A percentile compares a stretch with the other conserved stretches of the same genome.
These are phyloP conservation scores for Andrena chrysosceles DNA, from an alignment of 2,888 invertebrate genomes.

Conservation along the genomic window DNA sequence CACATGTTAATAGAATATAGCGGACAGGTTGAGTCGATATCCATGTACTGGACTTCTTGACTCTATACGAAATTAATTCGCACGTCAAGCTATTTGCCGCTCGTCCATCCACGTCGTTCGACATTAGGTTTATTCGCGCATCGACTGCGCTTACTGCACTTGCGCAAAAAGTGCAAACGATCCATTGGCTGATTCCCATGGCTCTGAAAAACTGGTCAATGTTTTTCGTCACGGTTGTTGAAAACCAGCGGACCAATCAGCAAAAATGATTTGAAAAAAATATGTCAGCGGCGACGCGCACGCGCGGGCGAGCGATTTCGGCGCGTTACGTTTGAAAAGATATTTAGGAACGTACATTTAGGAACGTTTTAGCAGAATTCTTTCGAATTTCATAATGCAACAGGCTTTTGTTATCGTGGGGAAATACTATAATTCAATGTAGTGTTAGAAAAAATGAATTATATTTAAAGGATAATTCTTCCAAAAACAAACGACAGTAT, in stretches of 20 bases:
- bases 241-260: conserved; percentile 23
- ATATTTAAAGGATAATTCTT: too few relatives aligned
- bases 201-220: conserved; percentile 21
- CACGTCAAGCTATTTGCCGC: conserved; percentile 57
- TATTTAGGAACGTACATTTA: too few relatives aligned
- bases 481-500: too few relatives aligned
- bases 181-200: conserved; percentile 50
- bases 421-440: too few relatives aligned
- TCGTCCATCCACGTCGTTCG: conserved; percentile 67
- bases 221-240: conserved; percentile 18
- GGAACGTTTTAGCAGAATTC: too few relatives aligned
- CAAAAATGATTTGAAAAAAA: conserved; percentile 18
- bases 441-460: too few relatives aligned
- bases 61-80: conserved; percentile 53
- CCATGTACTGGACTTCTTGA: conserved; percentile 25
- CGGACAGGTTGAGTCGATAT: conserved; percentile 8
- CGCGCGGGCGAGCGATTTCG: neutral
- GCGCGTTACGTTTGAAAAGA: conserved; percentile 9
- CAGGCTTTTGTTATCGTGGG: too few relatives aligned
- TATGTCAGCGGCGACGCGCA: neutral
- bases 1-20: conserved; percentile 55
- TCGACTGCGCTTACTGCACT: conserved; percentile 52
- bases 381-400: too few relatives aligned
- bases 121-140: conserved; percentile 68
- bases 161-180: conserved; percentile 52